These are phyloP conservation scores for Thymallus thymallus DNA, from an alignment of 2,113 vertebrate species.

Conservation along the genomic window DNA sequence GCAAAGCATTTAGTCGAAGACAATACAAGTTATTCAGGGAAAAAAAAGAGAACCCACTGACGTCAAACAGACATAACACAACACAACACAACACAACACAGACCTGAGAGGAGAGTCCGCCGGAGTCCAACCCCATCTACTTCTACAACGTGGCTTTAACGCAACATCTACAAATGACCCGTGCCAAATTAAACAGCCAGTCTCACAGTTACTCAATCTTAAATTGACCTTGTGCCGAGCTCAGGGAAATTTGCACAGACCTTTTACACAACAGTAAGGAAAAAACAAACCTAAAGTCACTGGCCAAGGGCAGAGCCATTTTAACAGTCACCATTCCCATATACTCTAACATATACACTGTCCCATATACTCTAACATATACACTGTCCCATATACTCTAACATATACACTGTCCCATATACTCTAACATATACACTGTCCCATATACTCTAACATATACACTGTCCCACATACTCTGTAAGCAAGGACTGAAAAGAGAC, in stretches of 20 bases:
- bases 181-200: background rate
- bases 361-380: background rate
- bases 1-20: background rate
- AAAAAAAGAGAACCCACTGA: slow-evolving; percentile 16
- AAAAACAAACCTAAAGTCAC: background rate
- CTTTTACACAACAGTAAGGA: background rate
- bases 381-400: background rate
- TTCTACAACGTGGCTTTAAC: background rate
- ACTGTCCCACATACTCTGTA: background rate
- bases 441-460: no score
- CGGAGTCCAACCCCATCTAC: background rate
- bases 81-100: background rate
- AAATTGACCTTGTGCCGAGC: background rate
- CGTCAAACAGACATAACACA: background rate
- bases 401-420: background rate
- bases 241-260: background rate
- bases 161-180: no score
- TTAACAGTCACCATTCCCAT: background rate
- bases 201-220: background rate
- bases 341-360: background rate
- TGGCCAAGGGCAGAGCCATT: background rate
- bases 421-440: background rate
- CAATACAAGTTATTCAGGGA: slow-evolving; percentile 32
- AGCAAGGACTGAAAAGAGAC: slow-evolving; percentile 14
- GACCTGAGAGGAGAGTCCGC: background rate